These are phyloP conservation scores for Meandrina meandrites DNA, from an alignment of 92 coral and sea anemone genomes.

Conservation along the genomic window DNA sequence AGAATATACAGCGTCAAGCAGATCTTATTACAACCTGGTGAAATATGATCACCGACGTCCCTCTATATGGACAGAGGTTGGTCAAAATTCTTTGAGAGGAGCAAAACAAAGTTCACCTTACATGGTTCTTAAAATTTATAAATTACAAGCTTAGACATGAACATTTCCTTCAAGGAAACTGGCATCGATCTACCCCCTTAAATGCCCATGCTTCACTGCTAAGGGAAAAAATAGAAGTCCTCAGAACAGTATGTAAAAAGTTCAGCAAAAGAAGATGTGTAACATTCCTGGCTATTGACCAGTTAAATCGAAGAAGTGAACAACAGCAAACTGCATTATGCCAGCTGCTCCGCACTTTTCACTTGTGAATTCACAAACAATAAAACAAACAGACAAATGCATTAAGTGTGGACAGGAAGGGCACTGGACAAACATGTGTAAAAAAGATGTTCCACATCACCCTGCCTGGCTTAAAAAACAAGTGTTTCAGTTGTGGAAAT, in stretches of 20 bases:
- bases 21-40: too few relatives aligned
- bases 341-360: neutral
- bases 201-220: too few relatives aligned
- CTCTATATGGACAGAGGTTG: too few relatives aligned
- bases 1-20: too few relatives aligned
- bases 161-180: too few relatives aligned
- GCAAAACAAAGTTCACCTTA: too few relatives aligned
- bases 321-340: constrained; percentile 6
- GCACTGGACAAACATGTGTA: constrained; percentile 31
- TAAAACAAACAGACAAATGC: constrained; percentile 19
- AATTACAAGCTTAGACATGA: too few relatives aligned
- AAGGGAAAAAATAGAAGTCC: neutral
- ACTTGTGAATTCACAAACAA: neutral
- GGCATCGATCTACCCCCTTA: too few relatives aligned
- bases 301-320: constrained; percentile 1
- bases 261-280: constrained; percentile 11
- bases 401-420: constrained; percentile 42
- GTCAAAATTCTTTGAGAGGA: too few relatives aligned
- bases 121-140: too few relatives aligned
- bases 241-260: neutral
- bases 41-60: too few relatives aligned
- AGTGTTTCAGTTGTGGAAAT: constrained; percentile 41
- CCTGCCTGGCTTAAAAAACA: constrained; percentile 43
- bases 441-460: constrained; percentile 11
- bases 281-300: constrained; percentile 7